Evolutionary conservation across 2,797 vertebrate genomes (phyloP).

Genomic region (Moxostoma hubbsi): DNA sequence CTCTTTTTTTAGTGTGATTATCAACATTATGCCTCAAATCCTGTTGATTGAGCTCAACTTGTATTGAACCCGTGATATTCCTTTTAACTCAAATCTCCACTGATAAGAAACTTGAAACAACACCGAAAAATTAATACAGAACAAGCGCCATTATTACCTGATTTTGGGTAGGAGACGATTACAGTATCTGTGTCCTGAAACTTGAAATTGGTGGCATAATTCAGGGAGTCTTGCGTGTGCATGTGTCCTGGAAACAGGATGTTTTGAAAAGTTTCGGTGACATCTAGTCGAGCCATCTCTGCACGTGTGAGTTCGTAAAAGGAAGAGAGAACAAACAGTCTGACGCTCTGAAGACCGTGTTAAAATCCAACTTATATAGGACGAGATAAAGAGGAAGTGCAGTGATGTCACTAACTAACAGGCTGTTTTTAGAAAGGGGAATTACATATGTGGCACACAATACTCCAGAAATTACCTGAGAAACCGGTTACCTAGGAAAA

Average conservation of each 20-base stretch:
- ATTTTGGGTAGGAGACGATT: conserved; percentile 87
- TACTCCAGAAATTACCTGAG: background rate
- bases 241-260: conserved; percentile 82
- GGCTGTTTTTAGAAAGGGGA: background rate
- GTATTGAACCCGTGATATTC: no score
- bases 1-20: no score
- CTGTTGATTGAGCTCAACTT: no score
- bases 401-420: background rate
- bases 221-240: conserved; percentile 82
- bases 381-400: background rate
- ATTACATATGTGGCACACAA: background rate
- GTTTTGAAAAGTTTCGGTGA: conserved; percentile 74
- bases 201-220: conserved; percentile 72
- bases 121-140: background rate
- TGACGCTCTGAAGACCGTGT: background rate
- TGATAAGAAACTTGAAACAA: no score
- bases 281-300: conserved; percentile 77
- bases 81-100: no score
- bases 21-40: no score
- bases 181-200: conserved; percentile 81
- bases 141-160: conserved; percentile 73
- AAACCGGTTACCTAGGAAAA: background rate
- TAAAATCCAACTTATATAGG: conserved; percentile 8
- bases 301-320: background rate
- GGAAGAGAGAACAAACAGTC: background rate